Evolutionary conservation across 2,888 invertebrate genomes (phyloP).

Genomic region (Phengaris arion): DNA sequence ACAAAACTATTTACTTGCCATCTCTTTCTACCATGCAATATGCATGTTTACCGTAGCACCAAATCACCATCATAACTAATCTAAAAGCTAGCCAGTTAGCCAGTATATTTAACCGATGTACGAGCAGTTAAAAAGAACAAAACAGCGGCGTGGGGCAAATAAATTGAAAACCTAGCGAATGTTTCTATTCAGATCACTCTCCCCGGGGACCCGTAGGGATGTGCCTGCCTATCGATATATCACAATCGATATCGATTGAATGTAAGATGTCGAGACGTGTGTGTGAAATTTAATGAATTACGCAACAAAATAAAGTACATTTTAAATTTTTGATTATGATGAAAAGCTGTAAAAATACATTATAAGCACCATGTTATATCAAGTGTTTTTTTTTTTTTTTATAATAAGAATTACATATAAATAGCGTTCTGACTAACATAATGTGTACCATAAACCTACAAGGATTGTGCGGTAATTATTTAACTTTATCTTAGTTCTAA

Average conservation of each 20-base stretch:
- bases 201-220: constrained; percentile 63
- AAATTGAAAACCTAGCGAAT: constrained; percentile 67
- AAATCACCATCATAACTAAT: background rate
- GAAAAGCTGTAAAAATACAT: too few species aligned
- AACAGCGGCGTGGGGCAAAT: constrained; percentile 52
- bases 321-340: too few species aligned
- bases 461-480: too few species aligned
- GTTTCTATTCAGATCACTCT: constrained; percentile 52
- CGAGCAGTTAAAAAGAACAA: constrained; percentile 32
- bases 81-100: constrained; percentile 2
- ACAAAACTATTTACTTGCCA: too few species aligned
- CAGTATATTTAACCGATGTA: constrained; percentile 12
- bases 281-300: background rate
- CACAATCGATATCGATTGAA: background rate
- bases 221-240: constrained; percentile 38
- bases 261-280: background rate
- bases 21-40: too few species aligned
- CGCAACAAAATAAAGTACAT: too few species aligned
- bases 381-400: too few species aligned
- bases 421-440: too few species aligned
- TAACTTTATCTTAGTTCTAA: background rate
- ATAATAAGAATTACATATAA: too few species aligned
- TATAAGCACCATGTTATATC: too few species aligned
- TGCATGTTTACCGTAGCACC: background rate
- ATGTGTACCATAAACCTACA: too few species aligned